Percentiles rank a stretch among this genome's conserved stretches.
Conservation (phyloP, 2,113 vertebrate species). For the Chunga burmeisteri region DNA sequence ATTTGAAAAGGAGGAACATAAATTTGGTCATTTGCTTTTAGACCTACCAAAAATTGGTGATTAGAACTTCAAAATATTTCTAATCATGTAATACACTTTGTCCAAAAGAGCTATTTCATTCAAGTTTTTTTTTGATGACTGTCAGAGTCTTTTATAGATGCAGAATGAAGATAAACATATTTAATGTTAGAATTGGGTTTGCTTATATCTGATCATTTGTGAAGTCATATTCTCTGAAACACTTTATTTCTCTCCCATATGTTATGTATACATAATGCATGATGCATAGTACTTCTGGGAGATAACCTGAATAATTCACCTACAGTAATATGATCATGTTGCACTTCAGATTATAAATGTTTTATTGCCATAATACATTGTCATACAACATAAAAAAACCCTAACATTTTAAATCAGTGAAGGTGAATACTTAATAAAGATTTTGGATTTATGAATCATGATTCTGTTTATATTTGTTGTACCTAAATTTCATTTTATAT, state of each 20-base stretch:
- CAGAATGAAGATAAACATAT: background rate
- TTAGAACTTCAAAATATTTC: background rate
- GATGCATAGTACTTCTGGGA: constrained; percentile 16
- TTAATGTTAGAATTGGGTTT: background rate
- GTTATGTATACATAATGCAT: constrained; percentile 50
- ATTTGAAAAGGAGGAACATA: background rate
- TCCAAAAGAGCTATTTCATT: background rate
- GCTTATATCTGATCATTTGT: background rate
- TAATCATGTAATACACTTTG: background rate
- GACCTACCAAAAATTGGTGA: background rate
- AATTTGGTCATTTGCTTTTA: background rate
- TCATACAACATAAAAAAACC: background rate
- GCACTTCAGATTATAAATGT: constrained; percentile 40
- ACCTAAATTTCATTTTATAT: background rate
- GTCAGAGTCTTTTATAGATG: background rate
- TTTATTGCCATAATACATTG: constrained; percentile 11
- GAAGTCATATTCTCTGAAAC: background rate
- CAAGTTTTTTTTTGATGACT: background rate
- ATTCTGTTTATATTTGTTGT: background rate
- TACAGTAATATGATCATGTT: constrained; percentile 40
- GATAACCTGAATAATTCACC: constrained; percentile 55
- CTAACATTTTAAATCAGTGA: background rate
- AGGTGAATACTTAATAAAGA: background rate
- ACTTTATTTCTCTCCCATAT: background rate
- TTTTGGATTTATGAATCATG: background rate